A percentile compares a stretch with the other conserved stretches of the same genome.
These are phyloP conservation scores for Hypanus sabinus DNA, from an alignment of 2,113 vertebrate genomes.

Conservation along the genomic window DNA sequence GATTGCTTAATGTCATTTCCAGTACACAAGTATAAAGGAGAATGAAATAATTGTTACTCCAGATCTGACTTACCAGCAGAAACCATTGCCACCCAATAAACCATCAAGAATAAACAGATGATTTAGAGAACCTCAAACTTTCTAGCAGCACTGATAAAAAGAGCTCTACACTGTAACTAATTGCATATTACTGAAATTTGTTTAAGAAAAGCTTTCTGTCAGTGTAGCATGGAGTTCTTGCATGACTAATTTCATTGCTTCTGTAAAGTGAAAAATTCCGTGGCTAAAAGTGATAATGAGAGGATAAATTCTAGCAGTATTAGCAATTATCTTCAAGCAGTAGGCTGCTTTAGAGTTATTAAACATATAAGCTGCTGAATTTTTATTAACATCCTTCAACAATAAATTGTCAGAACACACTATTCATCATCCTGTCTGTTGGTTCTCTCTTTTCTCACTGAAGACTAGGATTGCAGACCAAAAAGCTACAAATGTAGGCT, in stretches of 20 bases:
- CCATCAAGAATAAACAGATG: neutral
- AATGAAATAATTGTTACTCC: too few species aligned
- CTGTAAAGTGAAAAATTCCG: neutral
- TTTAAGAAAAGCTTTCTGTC: conserved; percentile 4
- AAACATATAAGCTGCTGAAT: neutral
- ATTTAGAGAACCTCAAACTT: neutral
- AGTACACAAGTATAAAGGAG: too few species aligned
- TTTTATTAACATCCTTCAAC: neutral
- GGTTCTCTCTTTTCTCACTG: too few species aligned
- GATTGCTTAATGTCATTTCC: too few species aligned
- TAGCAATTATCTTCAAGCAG: neutral
- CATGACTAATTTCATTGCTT: neutral
- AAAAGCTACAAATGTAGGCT: too few species aligned
- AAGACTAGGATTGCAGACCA: neutral
- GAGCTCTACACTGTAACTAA: neutral
- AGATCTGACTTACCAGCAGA: too few species aligned
- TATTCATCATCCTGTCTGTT: neutral
- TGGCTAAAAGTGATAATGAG: neutral
- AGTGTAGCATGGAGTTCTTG: neutral
- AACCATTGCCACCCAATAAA: too few species aligned
- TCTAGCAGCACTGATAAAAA: neutral
- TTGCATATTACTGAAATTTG: neutral
- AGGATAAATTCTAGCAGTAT: neutral
- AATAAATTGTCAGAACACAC: neutral
- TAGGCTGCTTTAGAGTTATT: neutral